A percentile compares a stretch with the other conserved stretches of the same genome.
These are phyloP conservation scores for Polypterus bichir DNA, from an alignment of 2,113 vertebrate species.

Conservation along the genomic window DNA sequence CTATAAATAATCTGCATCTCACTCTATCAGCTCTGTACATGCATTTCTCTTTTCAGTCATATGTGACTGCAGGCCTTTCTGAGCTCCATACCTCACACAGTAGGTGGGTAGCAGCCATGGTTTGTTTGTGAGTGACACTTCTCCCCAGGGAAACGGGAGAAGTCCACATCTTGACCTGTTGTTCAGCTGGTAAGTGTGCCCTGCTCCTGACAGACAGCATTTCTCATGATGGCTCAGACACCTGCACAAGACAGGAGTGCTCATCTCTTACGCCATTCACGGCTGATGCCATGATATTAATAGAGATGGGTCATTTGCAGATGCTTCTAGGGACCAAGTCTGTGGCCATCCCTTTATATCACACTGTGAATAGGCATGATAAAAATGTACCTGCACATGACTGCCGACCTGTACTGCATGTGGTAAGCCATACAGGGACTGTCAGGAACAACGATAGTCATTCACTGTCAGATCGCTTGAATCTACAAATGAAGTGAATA, in stretches of 20 bases:
- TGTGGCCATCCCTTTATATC: too few species aligned
- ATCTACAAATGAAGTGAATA: too few species aligned
- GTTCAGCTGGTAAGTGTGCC: not conserved
- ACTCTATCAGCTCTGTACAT: too few species aligned
- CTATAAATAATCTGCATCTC: too few species aligned
- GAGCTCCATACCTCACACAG: conserved; percentile 20
- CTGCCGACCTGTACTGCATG: too few species aligned
- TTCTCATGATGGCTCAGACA: conserved; percentile 13
- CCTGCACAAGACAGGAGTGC: not conserved
- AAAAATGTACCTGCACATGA: too few species aligned
- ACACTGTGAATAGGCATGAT: too few species aligned
- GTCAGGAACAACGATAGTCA: too few species aligned
- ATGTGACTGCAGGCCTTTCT: not conserved
- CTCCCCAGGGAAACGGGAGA: not conserved
- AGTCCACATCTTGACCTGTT: not conserved
- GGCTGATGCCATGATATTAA: not conserved
- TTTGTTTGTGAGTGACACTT: not conserved
- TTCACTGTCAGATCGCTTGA: too few species aligned
- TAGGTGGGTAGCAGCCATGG: too few species aligned
- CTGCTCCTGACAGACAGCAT: conserved; percentile 10
- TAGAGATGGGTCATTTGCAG: not conserved
- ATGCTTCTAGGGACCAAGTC: not conserved
- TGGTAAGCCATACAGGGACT: too few species aligned
- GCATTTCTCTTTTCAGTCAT: too few species aligned
- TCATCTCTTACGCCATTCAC: not conserved